Conservation (phyloP, 2,888 invertebrate genomes). For the Proisotoma minuta region DNA sequence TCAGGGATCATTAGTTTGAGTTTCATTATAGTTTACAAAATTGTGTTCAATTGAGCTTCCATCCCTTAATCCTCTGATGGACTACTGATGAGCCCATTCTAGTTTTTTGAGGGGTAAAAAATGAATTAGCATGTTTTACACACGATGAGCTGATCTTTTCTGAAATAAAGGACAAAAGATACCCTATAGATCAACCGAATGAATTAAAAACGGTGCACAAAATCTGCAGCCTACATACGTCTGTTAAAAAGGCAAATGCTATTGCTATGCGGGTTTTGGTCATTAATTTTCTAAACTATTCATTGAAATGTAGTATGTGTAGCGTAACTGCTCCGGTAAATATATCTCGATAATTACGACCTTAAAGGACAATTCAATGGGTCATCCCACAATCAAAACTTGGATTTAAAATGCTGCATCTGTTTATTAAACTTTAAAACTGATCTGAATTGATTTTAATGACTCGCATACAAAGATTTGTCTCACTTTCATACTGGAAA, state of each 20-base stretch:
- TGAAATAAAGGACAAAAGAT: too few species aligned
- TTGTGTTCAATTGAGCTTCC: background rate
- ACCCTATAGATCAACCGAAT: too few species aligned
- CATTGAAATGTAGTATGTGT: too few species aligned
- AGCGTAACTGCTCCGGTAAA: too few species aligned
- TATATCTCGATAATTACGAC: too few species aligned
- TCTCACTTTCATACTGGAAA: background rate
- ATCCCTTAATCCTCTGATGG: background rate
- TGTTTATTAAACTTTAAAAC: too few species aligned
- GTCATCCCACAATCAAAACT: too few species aligned
- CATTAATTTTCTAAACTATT: background rate
- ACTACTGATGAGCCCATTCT: background rate
- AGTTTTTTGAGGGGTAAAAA: background rate
- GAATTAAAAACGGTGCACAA: too few species aligned
- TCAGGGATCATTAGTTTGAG: background rate
- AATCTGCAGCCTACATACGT: background rate
- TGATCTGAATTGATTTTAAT: background rate
- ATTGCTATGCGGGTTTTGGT: background rate
- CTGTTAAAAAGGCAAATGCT: background rate
- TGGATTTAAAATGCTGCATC: too few species aligned
- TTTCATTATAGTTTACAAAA: background rate
- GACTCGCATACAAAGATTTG: background rate
- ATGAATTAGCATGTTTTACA: background rate
- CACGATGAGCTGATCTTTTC: too few species aligned
- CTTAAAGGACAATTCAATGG: too few species aligned